Percentiles rank a stretch among this genome's conserved stretches.
phyloP scores from a whole-genome alignment of 2,113 vertebrate genomes.

The Crotalus viridis region DNA sequence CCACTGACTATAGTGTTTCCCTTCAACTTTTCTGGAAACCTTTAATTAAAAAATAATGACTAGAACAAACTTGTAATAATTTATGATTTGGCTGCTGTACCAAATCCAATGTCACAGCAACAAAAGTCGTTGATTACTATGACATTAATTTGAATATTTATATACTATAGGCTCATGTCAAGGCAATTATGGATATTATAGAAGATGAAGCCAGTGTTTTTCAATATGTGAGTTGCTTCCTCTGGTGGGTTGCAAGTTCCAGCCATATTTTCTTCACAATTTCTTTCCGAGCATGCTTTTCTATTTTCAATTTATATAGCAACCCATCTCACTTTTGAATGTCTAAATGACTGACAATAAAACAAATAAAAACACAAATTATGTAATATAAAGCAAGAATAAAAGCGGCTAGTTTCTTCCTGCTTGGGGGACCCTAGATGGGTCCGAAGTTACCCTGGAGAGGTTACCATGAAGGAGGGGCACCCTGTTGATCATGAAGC shows the following conservation, averaged over 20 bases:
- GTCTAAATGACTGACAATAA: background rate
- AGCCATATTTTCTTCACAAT: background rate
- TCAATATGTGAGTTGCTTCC: background rate
- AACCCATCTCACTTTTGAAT: background rate
- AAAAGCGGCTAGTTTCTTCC: background rate
- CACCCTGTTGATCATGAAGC: too few relatives aligned
- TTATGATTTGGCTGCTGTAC: background rate
- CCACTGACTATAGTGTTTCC: background rate
- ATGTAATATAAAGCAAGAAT: background rate
- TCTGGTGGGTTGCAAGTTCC: background rate
- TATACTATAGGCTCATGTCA: background rate
- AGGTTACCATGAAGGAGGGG: too few relatives aligned
- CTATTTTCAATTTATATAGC: background rate
- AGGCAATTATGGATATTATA: background rate
- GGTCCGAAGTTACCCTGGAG: too few relatives aligned
- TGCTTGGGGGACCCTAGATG: too few relatives aligned
- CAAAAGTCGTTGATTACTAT: background rate
- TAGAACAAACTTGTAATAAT: background rate
- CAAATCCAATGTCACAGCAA: background rate
- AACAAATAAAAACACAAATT: background rate
- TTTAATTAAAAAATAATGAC: background rate
- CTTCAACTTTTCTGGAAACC: background rate
- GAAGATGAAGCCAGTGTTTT: background rate
- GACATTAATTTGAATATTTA: background rate
- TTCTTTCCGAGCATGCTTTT: background rate